phyloP scores from a whole-genome alignment of 2,113 vertebrate species.

The Danio rerio region GRCz12tu NC_133195.1:35035501-35036000 shows the following conservation, averaged over 20 bases:
- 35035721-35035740: slow-evolving; percentile 95
- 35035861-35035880: too few relatives aligned
- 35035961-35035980: too few relatives aligned
- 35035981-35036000: too few relatives aligned
- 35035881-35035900: not conserved
- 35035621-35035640: slow-evolving; percentile 83
- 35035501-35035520: slow-evolving; percentile 93
- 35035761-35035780: slow-evolving; percentile 98
- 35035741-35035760: slow-evolving; percentile 98
- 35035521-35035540: slow-evolving; percentile 95
- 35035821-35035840: slow-evolving; percentile 84
- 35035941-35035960: not conserved
- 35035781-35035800: slow-evolving; percentile 97
- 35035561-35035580: not conserved
- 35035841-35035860: not conserved
- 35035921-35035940: not conserved
- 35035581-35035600: not conserved
- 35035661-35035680: slow-evolving; percentile 96
- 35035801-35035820: slow-evolving; percentile 99
- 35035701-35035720: slow-evolving; percentile 99
- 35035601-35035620: not conserved
- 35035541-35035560: slow-evolving; percentile 83
- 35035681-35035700: slow-evolving; percentile 96
- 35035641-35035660: slow-evolving; percentile 99
- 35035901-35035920: not conserved